These are phyloP conservation scores for Atherinomorus stipes DNA, from an alignment of 2,113 vertebrate species.

Conservation along the genomic window DNA sequence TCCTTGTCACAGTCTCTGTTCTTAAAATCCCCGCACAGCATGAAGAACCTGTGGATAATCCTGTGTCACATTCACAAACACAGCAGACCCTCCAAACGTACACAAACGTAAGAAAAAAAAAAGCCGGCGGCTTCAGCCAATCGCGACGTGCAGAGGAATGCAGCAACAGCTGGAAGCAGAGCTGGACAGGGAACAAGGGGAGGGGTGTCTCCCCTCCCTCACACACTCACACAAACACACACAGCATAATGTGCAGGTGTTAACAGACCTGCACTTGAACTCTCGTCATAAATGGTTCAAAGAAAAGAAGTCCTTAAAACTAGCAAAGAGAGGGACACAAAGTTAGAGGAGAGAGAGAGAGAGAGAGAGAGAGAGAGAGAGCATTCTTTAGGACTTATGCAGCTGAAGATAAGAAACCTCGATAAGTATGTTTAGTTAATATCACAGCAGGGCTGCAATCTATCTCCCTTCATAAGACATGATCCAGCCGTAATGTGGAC, in stretches of 20 bases:
- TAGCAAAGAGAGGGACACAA: constrained; percentile 6
- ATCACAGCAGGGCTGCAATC: constrained; percentile 47
- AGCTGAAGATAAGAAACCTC: constrained; percentile 37
- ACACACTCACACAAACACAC: constrained; percentile 16
- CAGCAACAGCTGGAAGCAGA: constrained; percentile 75
- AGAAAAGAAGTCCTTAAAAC: constrained; percentile 16
- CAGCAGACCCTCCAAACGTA: constrained; percentile 23
- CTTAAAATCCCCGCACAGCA: constrained; percentile 6
- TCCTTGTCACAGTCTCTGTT: neutral
- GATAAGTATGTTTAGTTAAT: constrained; percentile 47
- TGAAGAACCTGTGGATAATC: constrained; percentile 20
- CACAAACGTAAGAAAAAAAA: constrained; percentile 11
- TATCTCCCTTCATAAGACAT: constrained; percentile 16
- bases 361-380: neutral
- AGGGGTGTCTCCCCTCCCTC: constrained; percentile 47
- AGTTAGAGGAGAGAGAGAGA: neutral
- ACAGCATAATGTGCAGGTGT: constrained; percentile 61
- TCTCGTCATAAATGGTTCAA: constrained; percentile 34
- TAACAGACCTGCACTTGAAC: constrained; percentile 69
- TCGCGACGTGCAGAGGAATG: constrained; percentile 67
- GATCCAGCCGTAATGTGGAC: neutral
- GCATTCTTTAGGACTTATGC: constrained; percentile 32
- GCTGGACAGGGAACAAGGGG: constrained; percentile 51
- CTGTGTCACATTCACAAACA: constrained; percentile 11
- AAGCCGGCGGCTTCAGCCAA: constrained; percentile 45